Conservation (phyloP, 1,140 invertebrate species). For the Sitobion miscanthi region DNA sequence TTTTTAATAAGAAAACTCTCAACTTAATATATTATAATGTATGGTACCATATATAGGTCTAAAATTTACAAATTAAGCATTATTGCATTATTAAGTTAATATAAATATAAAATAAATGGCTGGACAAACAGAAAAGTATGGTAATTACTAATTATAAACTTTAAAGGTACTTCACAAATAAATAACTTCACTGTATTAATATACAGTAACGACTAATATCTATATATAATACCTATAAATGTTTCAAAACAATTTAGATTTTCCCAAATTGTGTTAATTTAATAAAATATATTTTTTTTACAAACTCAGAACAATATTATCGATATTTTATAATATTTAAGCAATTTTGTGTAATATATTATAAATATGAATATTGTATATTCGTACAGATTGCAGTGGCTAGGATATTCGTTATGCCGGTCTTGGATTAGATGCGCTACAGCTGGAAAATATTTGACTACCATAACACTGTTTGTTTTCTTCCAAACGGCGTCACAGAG, state of each 20-base stretch:
- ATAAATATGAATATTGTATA: not conserved
- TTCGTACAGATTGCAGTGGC: slow-evolving; percentile 35
- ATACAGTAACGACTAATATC: too few relatives aligned
- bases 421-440: slow-evolving; percentile 53
- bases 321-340: not conserved
- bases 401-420: slow-evolving; percentile 46
- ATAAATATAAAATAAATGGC: too few relatives aligned
- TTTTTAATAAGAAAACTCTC: too few relatives aligned
- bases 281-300: not conserved
- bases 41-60: too few relatives aligned
- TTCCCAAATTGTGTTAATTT: not conserved
- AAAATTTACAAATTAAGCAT: too few relatives aligned
- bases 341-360: not conserved
- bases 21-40: too few relatives aligned
- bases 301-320: not conserved
- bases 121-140: too few relatives aligned
- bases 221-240: not conserved
- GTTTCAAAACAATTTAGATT: not conserved
- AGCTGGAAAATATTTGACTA: slow-evolving; percentile 34
- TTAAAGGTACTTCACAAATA: too few relatives aligned
- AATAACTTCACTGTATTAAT: too few relatives aligned
- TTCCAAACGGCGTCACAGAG: slow-evolving; percentile 40
- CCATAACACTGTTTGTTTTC: slow-evolving; percentile 27
- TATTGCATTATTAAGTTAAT: too few relatives aligned
- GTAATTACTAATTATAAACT: too few relatives aligned